phyloP scores from a whole-genome alignment of 2,888 invertebrate genomes.

The Zaprionus bogoriensis region DNA sequence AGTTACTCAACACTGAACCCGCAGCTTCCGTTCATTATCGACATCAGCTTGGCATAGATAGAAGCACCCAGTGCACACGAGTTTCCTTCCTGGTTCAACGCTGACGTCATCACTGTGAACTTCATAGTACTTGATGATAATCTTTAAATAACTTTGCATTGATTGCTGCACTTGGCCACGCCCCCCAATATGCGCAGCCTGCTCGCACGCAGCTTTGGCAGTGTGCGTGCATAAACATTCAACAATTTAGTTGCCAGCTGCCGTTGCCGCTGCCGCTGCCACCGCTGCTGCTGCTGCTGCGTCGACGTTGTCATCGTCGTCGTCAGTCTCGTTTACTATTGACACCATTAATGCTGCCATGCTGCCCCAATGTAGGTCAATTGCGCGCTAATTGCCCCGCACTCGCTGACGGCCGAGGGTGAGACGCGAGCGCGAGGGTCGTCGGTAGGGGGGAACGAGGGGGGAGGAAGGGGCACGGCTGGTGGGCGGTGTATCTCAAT shows the following conservation, averaged over 20 bases:
- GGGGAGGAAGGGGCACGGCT: neutral
- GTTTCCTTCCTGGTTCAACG: slow-evolving; percentile 20
- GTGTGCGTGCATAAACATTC: slow-evolving; percentile 63
- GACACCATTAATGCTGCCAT: slow-evolving; percentile 76
- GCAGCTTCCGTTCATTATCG: no score
- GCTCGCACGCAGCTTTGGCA: neutral
- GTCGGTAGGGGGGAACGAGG: neutral
- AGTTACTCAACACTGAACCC: no score
- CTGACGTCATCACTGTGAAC: slow-evolving; percentile 27
- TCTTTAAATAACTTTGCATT: slow-evolving; percentile 37
- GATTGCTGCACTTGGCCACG: slow-evolving; percentile 55
- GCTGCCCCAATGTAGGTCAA: slow-evolving; percentile 77
- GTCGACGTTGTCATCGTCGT: no score
- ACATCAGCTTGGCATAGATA: no score
- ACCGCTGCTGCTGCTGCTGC: slow-evolving; percentile 5
- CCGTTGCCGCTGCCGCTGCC: slow-evolving; percentile 16
- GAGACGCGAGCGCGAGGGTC: no score
- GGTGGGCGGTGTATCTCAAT: slow-evolving; percentile 35
- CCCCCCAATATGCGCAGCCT: no score
- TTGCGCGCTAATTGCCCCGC: slow-evolving; percentile 79
- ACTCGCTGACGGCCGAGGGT: slow-evolving; percentile 48
- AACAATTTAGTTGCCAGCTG: slow-evolving; percentile 54
- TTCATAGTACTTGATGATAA: no score
- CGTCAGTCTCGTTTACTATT: slow-evolving; percentile 78
- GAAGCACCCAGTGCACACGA: no score